Percentiles rank a stretch among this genome's conserved stretches.
Conservation (phyloP, 2,113 vertebrate genomes). For the Gasterosteus nipponicus region DNA sequence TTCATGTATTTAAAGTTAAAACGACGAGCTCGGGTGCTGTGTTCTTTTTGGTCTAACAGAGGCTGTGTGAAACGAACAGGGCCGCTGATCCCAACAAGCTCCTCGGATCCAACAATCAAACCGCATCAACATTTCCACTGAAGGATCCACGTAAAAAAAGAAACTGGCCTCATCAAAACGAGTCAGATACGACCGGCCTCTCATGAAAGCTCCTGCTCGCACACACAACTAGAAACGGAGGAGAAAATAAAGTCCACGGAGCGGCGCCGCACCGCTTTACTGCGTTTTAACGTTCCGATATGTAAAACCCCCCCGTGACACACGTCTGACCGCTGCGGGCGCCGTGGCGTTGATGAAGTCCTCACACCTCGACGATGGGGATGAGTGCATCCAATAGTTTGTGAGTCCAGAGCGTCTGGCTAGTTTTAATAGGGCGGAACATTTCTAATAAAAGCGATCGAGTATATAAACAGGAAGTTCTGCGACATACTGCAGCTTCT, state of each 20-base stretch:
- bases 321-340: constrained; percentile 4
- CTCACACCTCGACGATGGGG: background rate
- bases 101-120: constrained; percentile 53
- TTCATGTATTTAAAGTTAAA: constrained; percentile 16
- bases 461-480: too few relatives aligned
- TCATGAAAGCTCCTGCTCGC: constrained; percentile 65
- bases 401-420: background rate
- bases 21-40: background rate
- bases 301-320: constrained; percentile 19
- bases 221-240: constrained; percentile 67
- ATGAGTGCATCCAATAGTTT: background rate
- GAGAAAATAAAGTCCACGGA: constrained; percentile 51
- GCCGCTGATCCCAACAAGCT: constrained; percentile 51
- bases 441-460: too few relatives aligned
- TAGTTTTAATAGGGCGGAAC: background rate
- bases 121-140: constrained; percentile 67
- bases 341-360: too few relatives aligned
- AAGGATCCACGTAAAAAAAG: constrained; percentile 72
- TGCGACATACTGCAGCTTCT: too few relatives aligned
- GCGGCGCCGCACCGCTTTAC: constrained; percentile 22
- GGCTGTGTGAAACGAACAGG: constrained; percentile 8
- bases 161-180: constrained; percentile 66
- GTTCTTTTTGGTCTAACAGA: background rate
- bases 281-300: constrained; percentile 25
- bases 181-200: constrained; percentile 64